These are phyloP conservation scores for Ianthella basta DNA, from an alignment of 37 sponge, comb jelly and placozoan genomes.

Conservation along the genomic window DNA sequence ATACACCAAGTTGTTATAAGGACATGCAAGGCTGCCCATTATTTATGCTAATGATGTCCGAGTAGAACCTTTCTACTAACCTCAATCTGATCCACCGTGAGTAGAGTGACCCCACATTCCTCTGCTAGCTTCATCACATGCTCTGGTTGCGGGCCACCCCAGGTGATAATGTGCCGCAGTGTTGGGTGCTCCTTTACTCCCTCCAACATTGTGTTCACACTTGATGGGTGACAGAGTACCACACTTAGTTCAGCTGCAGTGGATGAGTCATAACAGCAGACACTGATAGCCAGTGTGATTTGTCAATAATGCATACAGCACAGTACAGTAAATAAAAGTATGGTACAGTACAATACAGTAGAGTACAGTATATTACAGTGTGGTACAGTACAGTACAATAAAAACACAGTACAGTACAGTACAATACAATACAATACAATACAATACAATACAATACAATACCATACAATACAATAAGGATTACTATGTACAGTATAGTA, in stretches of 20 bases:
- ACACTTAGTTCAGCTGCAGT: constrained; percentile 52
- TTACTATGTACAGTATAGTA: not conserved
- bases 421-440: too few relatives aligned
- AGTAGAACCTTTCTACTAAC: constrained; percentile 14
- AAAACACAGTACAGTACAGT: too few relatives aligned
- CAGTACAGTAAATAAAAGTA: too few relatives aligned
- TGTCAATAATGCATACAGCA: too few relatives aligned
- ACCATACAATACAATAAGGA: not conserved
- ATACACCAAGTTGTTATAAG: too few relatives aligned
- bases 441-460: too few relatives aligned
- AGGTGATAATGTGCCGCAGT: constrained; percentile 64
- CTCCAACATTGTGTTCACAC: constrained; percentile 44
- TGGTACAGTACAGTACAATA: too few relatives aligned
- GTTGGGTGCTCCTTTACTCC: constrained; percentile 35
- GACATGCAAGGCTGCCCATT: too few relatives aligned
- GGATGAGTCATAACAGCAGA: not conserved
- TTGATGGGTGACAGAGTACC: constrained; percentile 58
- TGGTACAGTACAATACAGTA: too few relatives aligned
- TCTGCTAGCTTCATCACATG: constrained; percentile 51
- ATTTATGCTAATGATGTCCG: too few relatives aligned
- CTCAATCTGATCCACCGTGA: constrained; percentile 60
- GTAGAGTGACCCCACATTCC: constrained; percentile 43
- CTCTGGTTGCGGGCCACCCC: constrained; percentile 41
- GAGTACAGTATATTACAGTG: too few relatives aligned
- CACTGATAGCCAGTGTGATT: too few relatives aligned